Conservation (phyloP, 1,140 invertebrate genomes). For the Bombus picipes region DNA sequence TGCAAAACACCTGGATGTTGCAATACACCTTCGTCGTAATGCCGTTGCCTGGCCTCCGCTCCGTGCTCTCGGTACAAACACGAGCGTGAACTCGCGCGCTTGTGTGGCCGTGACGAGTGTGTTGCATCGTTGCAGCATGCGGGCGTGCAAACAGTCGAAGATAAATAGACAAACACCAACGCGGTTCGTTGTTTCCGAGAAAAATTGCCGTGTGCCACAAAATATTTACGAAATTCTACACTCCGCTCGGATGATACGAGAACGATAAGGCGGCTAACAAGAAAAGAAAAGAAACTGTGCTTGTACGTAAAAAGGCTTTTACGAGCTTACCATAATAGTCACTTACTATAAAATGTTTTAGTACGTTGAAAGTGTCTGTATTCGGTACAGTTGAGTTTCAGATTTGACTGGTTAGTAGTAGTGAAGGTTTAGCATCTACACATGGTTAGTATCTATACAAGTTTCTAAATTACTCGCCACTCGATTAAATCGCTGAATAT, state of each 20-base stretch:
- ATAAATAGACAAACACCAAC: slow-evolving; percentile 32
- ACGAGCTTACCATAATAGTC: no score
- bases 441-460: no score
- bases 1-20: slow-evolving; percentile 68
- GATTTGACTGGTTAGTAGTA: no score
- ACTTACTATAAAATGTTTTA: no score
- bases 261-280: slow-evolving; percentile 1
- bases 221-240: slow-evolving; percentile 34
- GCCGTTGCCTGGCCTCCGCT: slow-evolving; percentile 28
- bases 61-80: slow-evolving; percentile 27
- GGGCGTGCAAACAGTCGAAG: slow-evolving; percentile 39
- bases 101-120: neutral
- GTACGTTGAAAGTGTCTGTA: no score
- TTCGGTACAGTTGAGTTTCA: no score
- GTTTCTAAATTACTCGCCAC: no score
- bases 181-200: slow-evolving; percentile 32
- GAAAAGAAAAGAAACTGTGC: neutral
- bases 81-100: slow-evolving; percentile 3
- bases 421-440: no score
- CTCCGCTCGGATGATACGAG: neutral
- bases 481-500: no score
- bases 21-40: slow-evolving; percentile 58
- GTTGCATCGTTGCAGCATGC: slow-evolving; percentile 33
- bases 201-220: slow-evolving; percentile 20
- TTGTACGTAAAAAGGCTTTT: neutral